Conservation (phyloP, 1,140 invertebrate species). For the Anastrepha obliqua region DNA sequence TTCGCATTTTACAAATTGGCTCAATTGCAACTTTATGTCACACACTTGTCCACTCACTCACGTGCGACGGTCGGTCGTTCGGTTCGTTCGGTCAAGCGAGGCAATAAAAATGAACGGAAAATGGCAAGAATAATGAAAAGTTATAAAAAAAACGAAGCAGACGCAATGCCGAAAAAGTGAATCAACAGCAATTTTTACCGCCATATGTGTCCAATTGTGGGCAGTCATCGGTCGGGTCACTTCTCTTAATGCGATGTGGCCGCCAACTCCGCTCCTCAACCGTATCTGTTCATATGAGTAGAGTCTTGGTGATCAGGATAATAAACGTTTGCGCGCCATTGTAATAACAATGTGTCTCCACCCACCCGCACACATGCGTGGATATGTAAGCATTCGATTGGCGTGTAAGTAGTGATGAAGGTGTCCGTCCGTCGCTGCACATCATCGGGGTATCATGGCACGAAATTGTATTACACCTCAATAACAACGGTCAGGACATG, state of each 20-base stretch:
- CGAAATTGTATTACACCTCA: slow-evolving; percentile 74
- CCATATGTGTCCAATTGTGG: slow-evolving; percentile 60
- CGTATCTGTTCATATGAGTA: not conserved
- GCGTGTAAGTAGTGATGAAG: not conserved
- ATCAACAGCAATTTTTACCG: slow-evolving; percentile 56
- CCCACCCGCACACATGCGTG: not conserved
- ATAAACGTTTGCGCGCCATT: slow-evolving; percentile 54
- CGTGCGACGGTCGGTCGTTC: not conserved
- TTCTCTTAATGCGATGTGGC: slow-evolving; percentile 47
- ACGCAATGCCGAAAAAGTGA: slow-evolving; percentile 9
- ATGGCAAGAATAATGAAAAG: slow-evolving; percentile 20
- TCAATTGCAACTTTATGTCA: slow-evolving; percentile 61
- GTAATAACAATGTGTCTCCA: slow-evolving; percentile 33
- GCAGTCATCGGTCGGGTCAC: slow-evolving; percentile 53
- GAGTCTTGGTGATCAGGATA: not conserved
- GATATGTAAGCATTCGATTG: not conserved
- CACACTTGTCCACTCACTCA: slow-evolving; percentile 48
- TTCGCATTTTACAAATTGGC: slow-evolving; percentile 59
- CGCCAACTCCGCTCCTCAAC: not conserved
- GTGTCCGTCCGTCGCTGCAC: slow-evolving; percentile 17
- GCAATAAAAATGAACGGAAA: slow-evolving; percentile 44
- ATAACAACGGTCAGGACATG: slow-evolving; percentile 74
- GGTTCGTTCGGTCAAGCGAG: slow-evolving; percentile 16
- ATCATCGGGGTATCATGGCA: slow-evolving; percentile 60
- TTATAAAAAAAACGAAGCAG: not conserved